Evolutionary conservation across 1,140 invertebrate genomes (phyloP).

Genomic region (Drosophila pseudoananassae): DNA sequence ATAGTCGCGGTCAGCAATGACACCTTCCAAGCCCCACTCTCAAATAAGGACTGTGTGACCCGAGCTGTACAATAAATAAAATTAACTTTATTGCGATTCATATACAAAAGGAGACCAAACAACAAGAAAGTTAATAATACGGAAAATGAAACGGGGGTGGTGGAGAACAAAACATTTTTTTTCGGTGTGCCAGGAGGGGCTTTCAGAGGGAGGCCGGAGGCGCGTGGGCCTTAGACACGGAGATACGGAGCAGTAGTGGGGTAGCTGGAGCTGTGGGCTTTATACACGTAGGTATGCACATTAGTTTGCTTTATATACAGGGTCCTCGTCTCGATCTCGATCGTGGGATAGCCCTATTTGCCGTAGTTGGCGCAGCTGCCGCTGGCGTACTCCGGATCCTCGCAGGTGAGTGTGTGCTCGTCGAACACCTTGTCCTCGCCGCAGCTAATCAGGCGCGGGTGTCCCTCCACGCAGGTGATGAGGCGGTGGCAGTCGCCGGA

Average conservation of each 20-base stretch:
- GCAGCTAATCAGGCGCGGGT: conserved; percentile 93
- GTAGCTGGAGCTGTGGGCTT: conserved; percentile 40
- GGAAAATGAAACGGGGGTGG: conserved; percentile 32
- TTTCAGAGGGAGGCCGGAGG: conserved; percentile 2
- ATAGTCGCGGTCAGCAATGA: background rate
- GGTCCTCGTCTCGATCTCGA: background rate
- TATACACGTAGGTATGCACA: conserved; percentile 51
- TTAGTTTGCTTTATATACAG: conserved; percentile 18
- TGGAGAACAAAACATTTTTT: conserved; percentile 1
- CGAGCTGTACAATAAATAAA: conserved; percentile 74
- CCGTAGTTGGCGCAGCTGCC: conserved; percentile 76
- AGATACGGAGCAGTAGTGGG: background rate
- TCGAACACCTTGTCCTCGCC: conserved; percentile 94
- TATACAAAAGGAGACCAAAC: conserved; percentile 42
- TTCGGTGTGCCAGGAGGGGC: conserved; percentile 36
- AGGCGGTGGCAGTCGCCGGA: conserved; percentile 92
- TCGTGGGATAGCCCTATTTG: conserved; percentile 42
- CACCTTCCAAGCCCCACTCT: background rate
- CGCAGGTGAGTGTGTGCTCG: conserved; percentile 91
- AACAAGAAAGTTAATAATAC: conserved; percentile 56
- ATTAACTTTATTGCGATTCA: conserved; percentile 76
- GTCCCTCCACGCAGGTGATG: conserved; percentile 94
- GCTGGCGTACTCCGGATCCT: conserved; percentile 86
- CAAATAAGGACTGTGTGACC: background rate
- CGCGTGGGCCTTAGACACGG: too few species aligned